These are phyloP conservation scores for Matsumyia berberina DNA, from an alignment of 2,888 invertebrate genomes.

Conservation along the genomic window DNA sequence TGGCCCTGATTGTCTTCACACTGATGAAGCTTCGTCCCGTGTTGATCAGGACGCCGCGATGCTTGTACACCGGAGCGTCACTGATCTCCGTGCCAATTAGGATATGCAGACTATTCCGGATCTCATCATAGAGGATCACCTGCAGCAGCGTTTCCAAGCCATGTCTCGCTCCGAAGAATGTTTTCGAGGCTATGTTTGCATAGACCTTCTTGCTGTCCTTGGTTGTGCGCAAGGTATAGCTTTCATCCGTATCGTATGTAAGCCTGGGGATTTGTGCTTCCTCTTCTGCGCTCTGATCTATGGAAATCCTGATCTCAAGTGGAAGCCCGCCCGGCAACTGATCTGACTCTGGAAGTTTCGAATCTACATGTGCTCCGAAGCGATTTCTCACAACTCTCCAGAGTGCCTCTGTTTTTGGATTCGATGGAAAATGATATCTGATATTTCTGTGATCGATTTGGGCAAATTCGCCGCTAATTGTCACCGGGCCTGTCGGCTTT, in stretches of 20 bases:
- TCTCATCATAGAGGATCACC: conserved; percentile 78
- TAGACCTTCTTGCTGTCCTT: conserved; percentile 82
- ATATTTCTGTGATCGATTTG: conserved; percentile 82
- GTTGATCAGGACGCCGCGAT: conserved; percentile 93
- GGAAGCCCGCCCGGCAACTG: conserved; percentile 82
- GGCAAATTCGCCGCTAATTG: conserved; percentile 80
- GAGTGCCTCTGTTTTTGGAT: conserved; percentile 65
- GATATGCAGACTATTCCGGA: conserved; percentile 84
- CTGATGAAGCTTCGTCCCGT: conserved; percentile 93
- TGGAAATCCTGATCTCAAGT: conserved; percentile 80
- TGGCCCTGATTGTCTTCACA: conserved; percentile 88
- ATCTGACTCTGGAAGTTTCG: conserved; percentile 75
- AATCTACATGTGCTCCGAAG: conserved; percentile 78
- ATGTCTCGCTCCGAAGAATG: conserved; percentile 86
- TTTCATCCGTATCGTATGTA: conserved; percentile 85
- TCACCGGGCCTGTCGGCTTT: conserved; percentile 83
- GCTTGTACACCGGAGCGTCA: conserved; percentile 92
- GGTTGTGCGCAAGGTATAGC: conserved; percentile 80
- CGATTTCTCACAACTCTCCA: conserved; percentile 80
- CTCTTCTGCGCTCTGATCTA: conserved; percentile 75
- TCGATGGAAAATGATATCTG: conserved; percentile 78
- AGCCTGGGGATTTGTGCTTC: conserved; percentile 77
- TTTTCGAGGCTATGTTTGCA: conserved; percentile 84
- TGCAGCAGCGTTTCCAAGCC: conserved; percentile 85
- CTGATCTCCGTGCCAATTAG: conserved; percentile 86